Percentiles rank a stretch among this genome's conserved stretches.
Evolutionary conservation across 2,113 vertebrate genomes (phyloP).

Genomic region (Sakesphorus luctuosus): DNA sequence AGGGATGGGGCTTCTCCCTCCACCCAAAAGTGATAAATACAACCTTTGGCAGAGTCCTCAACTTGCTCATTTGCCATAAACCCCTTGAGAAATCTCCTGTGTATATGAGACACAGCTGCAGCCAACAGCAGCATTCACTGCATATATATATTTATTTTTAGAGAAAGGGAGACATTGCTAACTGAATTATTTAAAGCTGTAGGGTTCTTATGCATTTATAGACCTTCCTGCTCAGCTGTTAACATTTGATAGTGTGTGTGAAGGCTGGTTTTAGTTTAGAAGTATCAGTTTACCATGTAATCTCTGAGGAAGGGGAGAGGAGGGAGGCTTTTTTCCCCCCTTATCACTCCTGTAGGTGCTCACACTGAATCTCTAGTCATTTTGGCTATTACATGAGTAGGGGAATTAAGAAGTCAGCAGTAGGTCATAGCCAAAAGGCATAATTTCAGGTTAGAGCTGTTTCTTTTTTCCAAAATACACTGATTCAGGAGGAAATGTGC

Average conservation of each 20-base stretch:
- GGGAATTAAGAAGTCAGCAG: not conserved
- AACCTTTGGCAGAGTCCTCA: conserved; percentile 39
- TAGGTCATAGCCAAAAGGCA: not conserved
- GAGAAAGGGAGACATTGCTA: not conserved
- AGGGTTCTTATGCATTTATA: not conserved
- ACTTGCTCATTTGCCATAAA: conserved; percentile 36
- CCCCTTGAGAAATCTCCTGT: not conserved
- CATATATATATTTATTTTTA: not conserved
- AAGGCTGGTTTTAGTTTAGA: not conserved
- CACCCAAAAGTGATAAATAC: not conserved
- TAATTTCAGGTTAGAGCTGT: not conserved
- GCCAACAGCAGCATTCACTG: not conserved
- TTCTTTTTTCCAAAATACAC: not conserved
- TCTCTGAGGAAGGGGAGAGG: not conserved
- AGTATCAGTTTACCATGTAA: not conserved
- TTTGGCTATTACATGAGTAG: not conserved
- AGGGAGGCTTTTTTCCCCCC: not conserved
- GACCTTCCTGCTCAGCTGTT: not conserved
- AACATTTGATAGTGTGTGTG: not conserved
- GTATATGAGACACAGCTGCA: not conserved
- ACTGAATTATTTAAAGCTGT: conserved; percentile 8
- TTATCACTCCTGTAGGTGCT: not conserved
- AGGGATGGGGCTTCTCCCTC: not conserved
- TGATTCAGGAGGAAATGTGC: not conserved
- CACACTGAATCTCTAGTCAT: not conserved